phyloP scores from a whole-genome alignment of 2,888 invertebrate species.

The Melanophora roralis region DNA sequence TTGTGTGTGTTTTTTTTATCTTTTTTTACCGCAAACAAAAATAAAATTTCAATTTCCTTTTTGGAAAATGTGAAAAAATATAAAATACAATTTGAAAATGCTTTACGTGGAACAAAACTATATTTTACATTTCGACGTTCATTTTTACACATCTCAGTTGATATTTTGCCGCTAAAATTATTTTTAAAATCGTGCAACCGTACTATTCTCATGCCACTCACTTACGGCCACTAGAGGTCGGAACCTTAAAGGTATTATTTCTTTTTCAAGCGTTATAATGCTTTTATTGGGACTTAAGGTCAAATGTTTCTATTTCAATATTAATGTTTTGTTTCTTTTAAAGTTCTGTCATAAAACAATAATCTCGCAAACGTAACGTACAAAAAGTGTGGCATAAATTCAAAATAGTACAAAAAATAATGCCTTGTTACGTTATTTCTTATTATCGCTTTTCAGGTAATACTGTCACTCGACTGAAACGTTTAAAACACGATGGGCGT shows the following conservation, averaged over 20 bases:
- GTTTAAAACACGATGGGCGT: slow-evolving; percentile 2
- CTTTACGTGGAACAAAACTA: slow-evolving; percentile 8
- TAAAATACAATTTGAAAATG: slow-evolving; percentile 36
- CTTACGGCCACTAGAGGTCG: neutral
- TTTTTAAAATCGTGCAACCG: slow-evolving; percentile 30
- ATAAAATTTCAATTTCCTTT: slow-evolving; percentile 51
- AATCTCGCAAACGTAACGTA: neutral
- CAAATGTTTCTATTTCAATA: neutral
- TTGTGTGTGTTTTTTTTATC: too few relatives aligned
- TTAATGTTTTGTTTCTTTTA: slow-evolving; percentile 13
- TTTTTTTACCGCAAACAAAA: slow-evolving; percentile 49
- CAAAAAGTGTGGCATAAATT: neutral
- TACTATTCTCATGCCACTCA: neutral
- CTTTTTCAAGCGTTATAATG: neutral
- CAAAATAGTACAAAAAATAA: slow-evolving; percentile 6
- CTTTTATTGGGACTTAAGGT: neutral
- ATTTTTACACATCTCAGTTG: slow-evolving; percentile 25
- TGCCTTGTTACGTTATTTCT: neutral
- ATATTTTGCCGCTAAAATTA: slow-evolving; percentile 40
- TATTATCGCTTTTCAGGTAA: slow-evolving; percentile 43
- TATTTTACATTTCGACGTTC: slow-evolving; percentile 12
- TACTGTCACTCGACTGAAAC: slow-evolving; percentile 15
- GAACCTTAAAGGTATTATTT: neutral
- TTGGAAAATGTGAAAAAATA: slow-evolving; percentile 9
- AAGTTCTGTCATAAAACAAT: neutral